Evolutionary conservation across 2,888 invertebrate genomes (phyloP), one percentile per base, ranked within the genome.

Genomic region (Thymelicus lineola): DNA sequence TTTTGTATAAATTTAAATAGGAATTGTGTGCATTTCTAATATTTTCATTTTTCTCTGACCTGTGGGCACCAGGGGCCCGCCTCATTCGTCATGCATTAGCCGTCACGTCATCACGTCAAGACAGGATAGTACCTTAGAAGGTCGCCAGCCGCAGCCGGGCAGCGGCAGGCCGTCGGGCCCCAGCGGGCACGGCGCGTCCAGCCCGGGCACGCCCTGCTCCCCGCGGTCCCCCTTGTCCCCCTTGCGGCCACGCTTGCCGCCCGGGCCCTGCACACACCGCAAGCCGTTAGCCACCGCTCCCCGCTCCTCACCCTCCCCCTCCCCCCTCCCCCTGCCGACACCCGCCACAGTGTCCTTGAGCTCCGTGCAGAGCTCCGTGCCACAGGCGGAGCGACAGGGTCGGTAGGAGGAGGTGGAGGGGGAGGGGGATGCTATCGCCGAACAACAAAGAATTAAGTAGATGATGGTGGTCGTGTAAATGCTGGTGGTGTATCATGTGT

Each of bases 171-270:
- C 99, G 91, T 99, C 99, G 64, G 97, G 96, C 70, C 98, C 99
- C 71, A 99, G 94, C 75, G 99, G 99, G 94, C 99, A 99, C n/a
- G 99, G 99, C 58, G 99, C 99, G 93, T 99, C 99, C 81, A 99
- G 94, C 48, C 99, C 99, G 46, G 99, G 99, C 77, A 98, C 98
- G 78, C 99, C 99, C 95, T 98, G 98, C 83, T 98, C 98, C 70
- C 99, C 99, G 92, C 98, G 98, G 83, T 97, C 97, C 53, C 99
- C 99, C 83, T 96, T 96, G 89, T 98, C 97, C 45, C 99, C 99
- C 92, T 97, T 98, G 78, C 97, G 95, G 67, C 99, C 99, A 80
- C 98, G 95, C 91, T 97, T 98, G 72, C 98, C 98, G 73, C 96
- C 94, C 69, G 97, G 97, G 69, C 98, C 98, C 97, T 98, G 93